Evolutionary conservation across 2,888 invertebrate genomes (phyloP), one percentile per base, ranked within the genome.

Genomic region (Meliscaeva auricollis): DNA sequence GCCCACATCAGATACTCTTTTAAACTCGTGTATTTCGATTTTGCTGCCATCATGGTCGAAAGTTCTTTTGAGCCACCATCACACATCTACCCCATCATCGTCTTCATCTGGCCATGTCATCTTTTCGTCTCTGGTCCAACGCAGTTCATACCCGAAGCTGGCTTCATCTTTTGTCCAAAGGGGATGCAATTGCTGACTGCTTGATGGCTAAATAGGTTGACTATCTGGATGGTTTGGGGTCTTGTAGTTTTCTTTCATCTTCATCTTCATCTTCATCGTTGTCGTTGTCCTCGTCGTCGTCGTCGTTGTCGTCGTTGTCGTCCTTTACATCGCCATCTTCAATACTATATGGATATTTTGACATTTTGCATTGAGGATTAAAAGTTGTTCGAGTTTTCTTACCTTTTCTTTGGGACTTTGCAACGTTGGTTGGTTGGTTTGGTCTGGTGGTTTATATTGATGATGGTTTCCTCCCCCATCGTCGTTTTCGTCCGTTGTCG

Each of bases 341-440:
- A 35, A 64, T 66, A 50, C 66, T 64, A 62, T 72, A 73, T 50
- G 85, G 76, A 81, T 82, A 79, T 87, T 87, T 84, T 85, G 81
- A 87, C 79, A 82, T 87, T 87, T 79, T 85, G 87, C 87, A 87
- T 82, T 82, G 84, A 87, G 79, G 87, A 87, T 87, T 87, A 87
- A 87, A 87, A 87, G 87, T 87, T 87, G 75, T 79, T 80, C 56
- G 50, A 81, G 81, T 69, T 85, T 83, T 81, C 85, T 64, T 68
- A 85, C 85, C 85, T 85, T 85, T 85, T 77, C 80, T 66, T 62
- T 58, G 62, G 56, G 80, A 75, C 75, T 79, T 72, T 72, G 66
- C 70, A 66, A 56, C 41, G 62, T 26, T 62, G 48, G 8, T 44
- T 35, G 0, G 66, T 68, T 66, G 84, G 79, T n/a, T 79, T 52